phyloP scores from a whole-genome alignment of 2,113 vertebrate genomes.

The Macrotis lagotis region DNA sequence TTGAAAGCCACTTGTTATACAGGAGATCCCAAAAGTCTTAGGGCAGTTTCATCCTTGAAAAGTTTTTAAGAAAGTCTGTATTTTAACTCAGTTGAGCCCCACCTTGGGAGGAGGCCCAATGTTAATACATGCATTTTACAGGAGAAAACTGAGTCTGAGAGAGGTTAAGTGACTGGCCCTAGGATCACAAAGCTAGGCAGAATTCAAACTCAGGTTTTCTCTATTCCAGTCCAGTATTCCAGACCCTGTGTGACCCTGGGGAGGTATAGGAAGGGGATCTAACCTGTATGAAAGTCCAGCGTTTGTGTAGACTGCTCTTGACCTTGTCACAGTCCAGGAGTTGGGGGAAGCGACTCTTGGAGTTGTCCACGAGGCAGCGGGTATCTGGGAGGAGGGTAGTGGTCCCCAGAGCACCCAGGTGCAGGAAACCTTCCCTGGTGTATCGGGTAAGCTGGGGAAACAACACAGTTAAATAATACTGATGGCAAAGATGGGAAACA shows the following conservation, averaged over 20 bases:
- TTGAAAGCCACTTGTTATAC: not conserved
- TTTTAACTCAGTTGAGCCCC: not conserved
- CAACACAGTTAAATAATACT: not conserved
- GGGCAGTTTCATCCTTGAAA: not conserved
- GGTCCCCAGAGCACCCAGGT: constrained; percentile 94
- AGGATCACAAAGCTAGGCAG: not conserved
- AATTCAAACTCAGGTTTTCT: not conserved
- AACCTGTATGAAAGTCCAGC: constrained; percentile 97
- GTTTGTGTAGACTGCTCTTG: constrained; percentile 90
- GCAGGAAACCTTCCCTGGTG: constrained; percentile 94
- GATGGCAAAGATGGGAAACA: not conserved
- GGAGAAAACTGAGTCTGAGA: not conserved
- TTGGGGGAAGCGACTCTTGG: constrained; percentile 90
- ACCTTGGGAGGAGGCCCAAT: too few relatives aligned
- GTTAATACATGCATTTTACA: not conserved
- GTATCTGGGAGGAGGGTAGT: constrained; percentile 92
- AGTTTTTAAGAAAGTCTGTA: not conserved
- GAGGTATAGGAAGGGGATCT: constrained; percentile 6
- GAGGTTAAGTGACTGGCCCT: not conserved
- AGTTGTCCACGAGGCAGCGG: constrained; percentile 93
- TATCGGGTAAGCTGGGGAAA: constrained; percentile 91
- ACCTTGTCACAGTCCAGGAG: constrained; percentile 95
- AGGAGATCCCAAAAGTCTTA: not conserved
- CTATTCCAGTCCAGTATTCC: not conserved
- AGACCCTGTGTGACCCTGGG: not conserved